Evolutionary conservation across 1,140 invertebrate species (phyloP), one percentile per base, ranked within the genome.

Genomic region (Drosophila kanapiae): DNA sequence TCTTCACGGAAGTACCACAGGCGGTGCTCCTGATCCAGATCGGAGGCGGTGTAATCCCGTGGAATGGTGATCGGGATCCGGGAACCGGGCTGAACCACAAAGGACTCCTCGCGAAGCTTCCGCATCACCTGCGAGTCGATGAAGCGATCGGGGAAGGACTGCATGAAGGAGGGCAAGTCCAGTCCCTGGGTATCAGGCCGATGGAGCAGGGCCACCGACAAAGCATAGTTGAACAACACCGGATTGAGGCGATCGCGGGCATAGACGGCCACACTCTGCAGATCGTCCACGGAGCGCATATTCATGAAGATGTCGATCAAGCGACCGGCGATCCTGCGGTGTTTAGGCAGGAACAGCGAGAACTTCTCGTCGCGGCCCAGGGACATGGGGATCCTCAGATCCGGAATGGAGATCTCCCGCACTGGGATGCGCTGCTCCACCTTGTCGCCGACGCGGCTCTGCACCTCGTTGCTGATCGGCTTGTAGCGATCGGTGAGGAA

Each of bases 71-170:
- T 94, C 2, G 96, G 95, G 78, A 94, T 91, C 71, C 96, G 94
- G 6, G 94, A 94, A 45, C 95, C 96, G 8, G 94, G 61, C 0
- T 94, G 93, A 7, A 96, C 95, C 6, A 96, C 93, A 13, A 94
- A 95, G 5, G 95, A 94, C 92, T 96, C 95, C 86, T 97, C 96
- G 16, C 95, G 94, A 2, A 96, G 95, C 42, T 94, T 92, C 0
- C 94, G 88, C 90, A 97, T 96, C 4, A 97, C 94, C 48, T 95
- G 94, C 9, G 95, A 94, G 80, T 97, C 96, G 76, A 97, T 93
- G 91, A 95, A 97, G 81, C 97, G 96, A 61, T 96, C 96, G 4
- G 96, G 96, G 85, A 97, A 97, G 14, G 95, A 94, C 81, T 96
- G 95, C 40, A 94, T 94, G 45, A 97, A 94, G 0, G 95, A 95